Base-by-base conservation (phyloP, 2,797 vertebrate genomes). In the Linurgus olivaceus region DNA sequence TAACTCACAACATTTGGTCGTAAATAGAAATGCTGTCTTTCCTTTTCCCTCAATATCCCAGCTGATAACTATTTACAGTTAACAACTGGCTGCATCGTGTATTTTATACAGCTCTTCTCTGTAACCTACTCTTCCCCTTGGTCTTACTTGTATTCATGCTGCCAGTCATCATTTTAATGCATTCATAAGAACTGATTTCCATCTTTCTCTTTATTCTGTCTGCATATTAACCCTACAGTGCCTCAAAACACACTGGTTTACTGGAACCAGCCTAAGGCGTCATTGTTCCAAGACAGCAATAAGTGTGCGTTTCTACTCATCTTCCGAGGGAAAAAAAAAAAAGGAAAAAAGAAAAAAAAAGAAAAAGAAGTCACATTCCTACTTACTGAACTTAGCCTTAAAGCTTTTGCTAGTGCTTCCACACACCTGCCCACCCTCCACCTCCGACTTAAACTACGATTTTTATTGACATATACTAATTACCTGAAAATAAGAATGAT, bases 401-500 rank as follows among this genome's bases (percentile, higher is more conserved):
- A 89, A 68, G 65, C 87, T 91, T 92, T 50, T 68, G 18, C 31
- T 58, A 51, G 25, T 48, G 51, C 47, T 78, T 90, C 24, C 58
- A 86, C 31, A 26, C 44, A 95, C 79, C 86, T 94, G 79, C 76
- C 61, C 88, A 87, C 31, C 37, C 44, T 61, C 37, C 37, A 90
- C 40, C 87, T 95, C 79, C 48, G 84, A 88, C 96, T 91, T 84
- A 95, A 95, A 82, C 54, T 92, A 79, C 5, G 1, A 66, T 85
- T 94, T 96, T 96, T 86, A 80, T 59, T 93, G 97, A 95, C 95
- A 96, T 81, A 75, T 5, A 74, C 93, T 96, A 96, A 96, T 97
- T 95, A 97, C 94, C 86, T 92, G 94, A 91, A 97, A 97, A 97
- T 86, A 95, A 91, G 86, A 96, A 93, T 38, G 63, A 95, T 92